A percentile compares a stretch with the other conserved stretches of the same genome.
Conservation (phyloP, 2,797 vertebrate species). For the Fistularia tabacaria region DNA sequence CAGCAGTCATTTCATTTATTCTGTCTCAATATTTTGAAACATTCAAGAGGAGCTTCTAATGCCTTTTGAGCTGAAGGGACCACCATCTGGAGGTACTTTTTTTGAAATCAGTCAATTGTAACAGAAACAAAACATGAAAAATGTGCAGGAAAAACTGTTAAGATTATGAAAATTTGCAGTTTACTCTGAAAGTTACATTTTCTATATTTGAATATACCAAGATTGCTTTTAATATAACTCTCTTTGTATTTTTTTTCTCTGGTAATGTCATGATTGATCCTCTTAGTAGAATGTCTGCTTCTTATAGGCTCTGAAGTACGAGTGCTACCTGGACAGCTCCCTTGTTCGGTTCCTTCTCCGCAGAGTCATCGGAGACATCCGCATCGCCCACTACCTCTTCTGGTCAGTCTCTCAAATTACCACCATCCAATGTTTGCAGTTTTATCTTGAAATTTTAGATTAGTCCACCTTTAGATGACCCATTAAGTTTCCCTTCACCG, state of each 20-base stretch:
- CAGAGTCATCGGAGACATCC: slow-evolving; percentile 85
- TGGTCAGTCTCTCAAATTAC: slow-evolving; percentile 71
- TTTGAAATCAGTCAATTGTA: too few species aligned
- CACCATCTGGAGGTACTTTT: too few species aligned
- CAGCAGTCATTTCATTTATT: neutral
- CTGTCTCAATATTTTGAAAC: neutral
- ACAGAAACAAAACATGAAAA: too few species aligned
- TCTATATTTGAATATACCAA: too few species aligned
- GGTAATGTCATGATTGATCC: neutral
- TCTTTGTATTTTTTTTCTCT: neutral
- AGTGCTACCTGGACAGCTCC: slow-evolving; percentile 96
- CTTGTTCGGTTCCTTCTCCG: slow-evolving; percentile 92
- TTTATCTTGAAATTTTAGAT: neutral
- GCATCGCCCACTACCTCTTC: slow-evolving; percentile 93
- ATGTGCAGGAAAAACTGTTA: too few species aligned
- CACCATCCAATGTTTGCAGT: too few species aligned
- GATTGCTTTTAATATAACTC: neutral
- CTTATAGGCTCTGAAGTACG: slow-evolving; percentile 91
- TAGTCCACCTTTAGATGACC: neutral
- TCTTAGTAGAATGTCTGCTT: neutral
- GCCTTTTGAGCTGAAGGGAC: too few species aligned
- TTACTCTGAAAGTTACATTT: too few species aligned
- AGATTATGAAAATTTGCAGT: too few species aligned
- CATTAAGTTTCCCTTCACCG: too few species aligned
- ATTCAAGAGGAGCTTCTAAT: neutral